phyloP scores from a whole-genome alignment of 2,888 invertebrate species.

The Sesamia inferens region DNA sequence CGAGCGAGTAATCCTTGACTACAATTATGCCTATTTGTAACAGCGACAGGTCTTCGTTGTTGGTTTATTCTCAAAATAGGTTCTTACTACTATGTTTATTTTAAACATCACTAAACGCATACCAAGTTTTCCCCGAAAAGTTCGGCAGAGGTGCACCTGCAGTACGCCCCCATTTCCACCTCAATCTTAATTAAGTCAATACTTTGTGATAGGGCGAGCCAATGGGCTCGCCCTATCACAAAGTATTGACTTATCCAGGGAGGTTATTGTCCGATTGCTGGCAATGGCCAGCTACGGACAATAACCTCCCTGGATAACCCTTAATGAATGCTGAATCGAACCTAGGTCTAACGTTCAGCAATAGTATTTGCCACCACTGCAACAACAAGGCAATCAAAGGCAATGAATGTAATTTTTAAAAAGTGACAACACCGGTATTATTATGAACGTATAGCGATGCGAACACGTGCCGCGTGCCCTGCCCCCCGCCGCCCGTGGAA shows the following conservation, averaged over 20 bases:
- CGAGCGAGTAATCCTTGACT: constrained; percentile 3
- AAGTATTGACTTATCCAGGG: no score
- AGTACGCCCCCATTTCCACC: background rate
- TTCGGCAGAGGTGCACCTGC: background rate
- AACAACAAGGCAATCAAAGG: background rate
- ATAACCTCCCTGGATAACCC: no score
- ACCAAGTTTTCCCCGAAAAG: background rate
- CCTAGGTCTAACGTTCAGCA: background rate
- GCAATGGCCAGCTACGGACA: no score
- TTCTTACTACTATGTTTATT: background rate
- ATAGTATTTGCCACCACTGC: background rate
- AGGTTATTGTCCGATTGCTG: no score
- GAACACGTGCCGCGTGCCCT: no score
- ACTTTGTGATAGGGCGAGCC: background rate
- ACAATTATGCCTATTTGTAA: constrained; percentile 11
- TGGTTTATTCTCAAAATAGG: background rate
- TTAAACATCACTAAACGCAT: background rate
- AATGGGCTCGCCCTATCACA: no score
- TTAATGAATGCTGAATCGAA: no score
- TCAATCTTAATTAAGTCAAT: background rate
- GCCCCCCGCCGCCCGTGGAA: no score
- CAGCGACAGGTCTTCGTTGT: background rate
- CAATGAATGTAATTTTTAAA: no score
- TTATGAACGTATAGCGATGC: no score
- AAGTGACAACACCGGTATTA: no score